phyloP scores from a whole-genome alignment of 2,113 vertebrate species.

The Ammodytes dubius region DNA sequence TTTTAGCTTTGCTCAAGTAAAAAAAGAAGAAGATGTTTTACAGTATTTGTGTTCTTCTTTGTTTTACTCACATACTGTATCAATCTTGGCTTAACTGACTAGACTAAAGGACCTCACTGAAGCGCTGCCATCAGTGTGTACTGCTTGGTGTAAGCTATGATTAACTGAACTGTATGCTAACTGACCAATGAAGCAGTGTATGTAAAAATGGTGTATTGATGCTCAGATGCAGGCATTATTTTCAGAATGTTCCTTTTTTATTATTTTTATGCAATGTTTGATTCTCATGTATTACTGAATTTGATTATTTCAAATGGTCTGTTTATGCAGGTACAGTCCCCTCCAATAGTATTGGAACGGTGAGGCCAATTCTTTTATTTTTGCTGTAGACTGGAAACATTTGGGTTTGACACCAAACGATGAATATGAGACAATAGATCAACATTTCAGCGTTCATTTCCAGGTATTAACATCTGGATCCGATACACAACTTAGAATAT shows the following conservation, averaged over 20 bases:
- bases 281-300: neutral
- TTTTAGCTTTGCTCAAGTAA: constrained; percentile 21
- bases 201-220: constrained; percentile 30
- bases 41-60: constrained; percentile 13
- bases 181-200: constrained; percentile 19
- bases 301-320: neutral
- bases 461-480: no score
- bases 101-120: constrained; percentile 7
- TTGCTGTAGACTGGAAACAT: no score
- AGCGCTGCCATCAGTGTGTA: constrained; percentile 4
- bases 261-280: constrained; percentile 32
- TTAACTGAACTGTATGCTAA: constrained; percentile 27
- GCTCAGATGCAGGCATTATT: constrained; percentile 9
- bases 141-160: constrained; percentile 17
- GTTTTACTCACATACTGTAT: constrained; percentile 20
- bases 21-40: neutral
- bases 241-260: constrained; percentile 9
- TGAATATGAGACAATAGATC: no score
- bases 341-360: no score
- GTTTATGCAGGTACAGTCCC: neutral
- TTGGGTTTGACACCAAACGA: no score
- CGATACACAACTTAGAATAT: no score
- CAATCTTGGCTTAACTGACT: constrained; percentile 5
- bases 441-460: no score
- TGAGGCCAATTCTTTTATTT: no score